Evolutionary conservation across 2,113 vertebrate species (phyloP), one percentile per base, ranked within the genome.

Genomic region (Elanoides forficatus): DNA sequence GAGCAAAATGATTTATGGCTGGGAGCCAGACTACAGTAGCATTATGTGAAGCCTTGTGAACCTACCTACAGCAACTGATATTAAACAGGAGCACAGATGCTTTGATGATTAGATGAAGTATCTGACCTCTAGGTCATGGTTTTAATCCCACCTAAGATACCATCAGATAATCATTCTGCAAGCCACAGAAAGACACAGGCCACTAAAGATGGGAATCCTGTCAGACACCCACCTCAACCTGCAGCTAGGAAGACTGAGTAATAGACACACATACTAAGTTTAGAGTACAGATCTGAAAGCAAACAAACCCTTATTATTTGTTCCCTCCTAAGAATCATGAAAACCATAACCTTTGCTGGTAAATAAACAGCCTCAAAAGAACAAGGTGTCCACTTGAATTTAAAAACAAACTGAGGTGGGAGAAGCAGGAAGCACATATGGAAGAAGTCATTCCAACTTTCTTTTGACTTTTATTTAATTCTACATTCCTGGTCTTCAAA

Each of bases 231-330:
- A 67, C 32, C 72, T 58, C 55, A 52, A 22, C 22, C 38, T 68
- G 63, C 53, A 82, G 38, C 38, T 63, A 18, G 27, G 26, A 60
- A 42, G 47, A 19, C 32, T 34, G 27, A 42, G 22, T 25, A 60
- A 34, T 5, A n/a, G 23, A n/a, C 6, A 20, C 0, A 1, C 8
- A 15, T 15, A 10, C 6, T 55, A 34, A 66, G 27, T 9, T 67
- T 15, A 63, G 32, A 70, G 56, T 9, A 52, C 29, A 56, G 42
- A 42, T 16, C 60, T 42, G 32, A 84, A 74, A 73, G 60, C 34
- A 82, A 68, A 79, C 10, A 19, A 62, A 66, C 10, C 18, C 60
- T 75, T 52, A 13, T 25, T 42, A 63, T 38, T 13, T 47, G 27
- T 63, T 88, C 23, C 58, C 14, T 43, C 42, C 40, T 45, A 59